These are phyloP conservation scores for Myotis findleyi DNA, from an alignment of 2,797 vertebrate genomes.

Conservation along the genomic window DNA sequence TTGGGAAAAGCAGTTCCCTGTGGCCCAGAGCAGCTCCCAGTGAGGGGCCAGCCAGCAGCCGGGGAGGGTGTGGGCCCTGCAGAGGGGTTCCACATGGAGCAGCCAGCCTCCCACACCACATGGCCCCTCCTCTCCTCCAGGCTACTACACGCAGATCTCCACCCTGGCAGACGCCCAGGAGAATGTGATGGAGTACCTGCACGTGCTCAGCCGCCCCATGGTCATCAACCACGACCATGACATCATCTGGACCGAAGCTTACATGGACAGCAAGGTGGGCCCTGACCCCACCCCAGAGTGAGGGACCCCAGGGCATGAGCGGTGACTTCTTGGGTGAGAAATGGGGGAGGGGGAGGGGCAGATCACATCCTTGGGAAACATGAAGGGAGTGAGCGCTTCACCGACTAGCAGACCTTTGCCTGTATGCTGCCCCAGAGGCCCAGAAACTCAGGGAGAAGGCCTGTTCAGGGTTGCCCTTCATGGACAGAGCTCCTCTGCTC, in stretches of 20 bases:
- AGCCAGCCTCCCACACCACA: background rate
- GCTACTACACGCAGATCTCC: slow-evolving; percentile 97
- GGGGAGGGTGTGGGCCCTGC: rapidly evolving
- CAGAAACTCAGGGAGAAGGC: background rate
- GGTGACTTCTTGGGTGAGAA: background rate
- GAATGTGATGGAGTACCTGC: slow-evolving; percentile 98
- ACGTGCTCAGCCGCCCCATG: slow-evolving; percentile 98
- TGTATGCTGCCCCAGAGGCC: background rate
- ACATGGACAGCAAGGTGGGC: slow-evolving; percentile 96
- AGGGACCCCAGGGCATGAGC: background rate
- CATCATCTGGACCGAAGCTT: slow-evolving; percentile 98
- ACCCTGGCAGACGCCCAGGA: slow-evolving; percentile 97
- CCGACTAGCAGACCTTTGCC: background rate
- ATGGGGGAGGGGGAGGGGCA: background rate
- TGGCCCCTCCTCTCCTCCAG: slow-evolving; percentile 80
- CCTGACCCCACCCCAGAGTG: background rate
- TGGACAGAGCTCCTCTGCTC: background rate
- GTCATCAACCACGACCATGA: slow-evolving; percentile 98
- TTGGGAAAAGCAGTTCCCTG: background rate
- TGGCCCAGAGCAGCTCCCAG: background rate
- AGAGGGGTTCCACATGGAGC: background rate
- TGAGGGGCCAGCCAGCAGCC: background rate
- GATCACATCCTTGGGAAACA: background rate
- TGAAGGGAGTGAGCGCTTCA: background rate
- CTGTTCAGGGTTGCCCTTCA: rapidly evolving